These are phyloP conservation scores for Etia nguti DNA, from an alignment of 2,113 vertebrate species.

Conservation along the genomic window DNA sequence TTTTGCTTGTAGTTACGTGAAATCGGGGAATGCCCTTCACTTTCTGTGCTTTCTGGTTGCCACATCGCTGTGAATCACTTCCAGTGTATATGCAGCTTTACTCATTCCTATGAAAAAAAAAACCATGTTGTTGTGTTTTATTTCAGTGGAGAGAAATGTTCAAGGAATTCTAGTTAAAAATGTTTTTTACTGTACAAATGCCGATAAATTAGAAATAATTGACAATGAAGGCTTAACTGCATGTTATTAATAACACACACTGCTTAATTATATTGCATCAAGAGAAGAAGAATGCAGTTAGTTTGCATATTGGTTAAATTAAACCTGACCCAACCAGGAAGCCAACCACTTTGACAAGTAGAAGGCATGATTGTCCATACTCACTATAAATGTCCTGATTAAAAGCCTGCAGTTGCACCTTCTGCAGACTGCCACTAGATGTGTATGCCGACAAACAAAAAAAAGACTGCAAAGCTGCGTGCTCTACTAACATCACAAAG, in stretches of 20 bases:
- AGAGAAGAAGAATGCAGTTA: neutral
- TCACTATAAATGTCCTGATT: neutral
- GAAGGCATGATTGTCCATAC: neutral
- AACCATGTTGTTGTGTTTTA: neutral
- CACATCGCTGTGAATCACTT: neutral
- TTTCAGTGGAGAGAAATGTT: neutral
- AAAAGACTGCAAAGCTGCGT: neutral
- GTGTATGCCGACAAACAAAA: conserved; percentile 20
- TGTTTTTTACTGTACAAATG: neutral
- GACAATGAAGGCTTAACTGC: neutral
- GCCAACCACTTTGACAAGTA: neutral
- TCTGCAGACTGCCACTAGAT: neutral
- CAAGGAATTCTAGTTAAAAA: neutral
- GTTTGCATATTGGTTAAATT: neutral
- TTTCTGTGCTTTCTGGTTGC: neutral
- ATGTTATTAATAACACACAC: neutral
- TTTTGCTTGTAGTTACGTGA: neutral
- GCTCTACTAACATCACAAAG: neutral
- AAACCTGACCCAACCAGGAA: neutral
- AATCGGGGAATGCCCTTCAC: neutral
- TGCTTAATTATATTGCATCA: neutral
- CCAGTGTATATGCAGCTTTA: neutral
- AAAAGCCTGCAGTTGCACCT: neutral
- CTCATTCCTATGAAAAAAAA: neutral
- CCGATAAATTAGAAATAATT: neutral